Evolutionary conservation across 2,888 invertebrate genomes (phyloP).

Genomic region (Rhagium mordax): DNA sequence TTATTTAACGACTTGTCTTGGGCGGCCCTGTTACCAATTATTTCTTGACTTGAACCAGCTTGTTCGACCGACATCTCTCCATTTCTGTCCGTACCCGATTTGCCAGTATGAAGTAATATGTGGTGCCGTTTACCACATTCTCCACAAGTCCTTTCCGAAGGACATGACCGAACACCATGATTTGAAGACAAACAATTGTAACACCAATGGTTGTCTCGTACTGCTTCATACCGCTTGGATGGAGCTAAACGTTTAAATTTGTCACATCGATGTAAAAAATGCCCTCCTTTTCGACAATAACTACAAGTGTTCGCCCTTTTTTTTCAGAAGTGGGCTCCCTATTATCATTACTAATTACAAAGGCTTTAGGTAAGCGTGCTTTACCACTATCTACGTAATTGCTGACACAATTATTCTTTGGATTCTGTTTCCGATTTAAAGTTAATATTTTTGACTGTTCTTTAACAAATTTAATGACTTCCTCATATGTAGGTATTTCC

Average conservation of each 20-base stretch:
- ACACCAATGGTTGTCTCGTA: not conserved
- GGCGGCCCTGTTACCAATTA: too few species aligned
- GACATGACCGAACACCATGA: not conserved
- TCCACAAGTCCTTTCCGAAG: not conserved
- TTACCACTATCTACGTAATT: not conserved
- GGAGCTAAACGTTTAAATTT: not conserved
- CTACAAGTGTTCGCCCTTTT: too few species aligned
- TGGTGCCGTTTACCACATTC: not conserved
- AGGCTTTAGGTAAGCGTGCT: not conserved
- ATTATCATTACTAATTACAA: not conserved
- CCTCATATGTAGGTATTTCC: conserved; percentile 13
- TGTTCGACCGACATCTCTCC: not conserved
- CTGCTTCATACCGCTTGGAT: not conserved
- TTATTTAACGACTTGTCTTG: not conserved
- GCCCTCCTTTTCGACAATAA: too few species aligned
- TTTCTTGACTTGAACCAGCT: not conserved
- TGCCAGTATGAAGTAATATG: not conserved
- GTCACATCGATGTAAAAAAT: too few species aligned
- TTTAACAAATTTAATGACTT: conserved; percentile 22
- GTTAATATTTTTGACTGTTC: conserved; percentile 7
- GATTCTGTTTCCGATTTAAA: not conserved
- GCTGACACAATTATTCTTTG: too few species aligned
- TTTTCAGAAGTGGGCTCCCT: too few species aligned
- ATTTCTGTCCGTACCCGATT: not conserved
- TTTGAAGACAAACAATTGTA: not conserved